A percentile compares a stretch with the other conserved stretches of the same genome.
phyloP scores from a whole-genome alignment of 2,888 invertebrate species.

The Idaea aversata region DNA sequence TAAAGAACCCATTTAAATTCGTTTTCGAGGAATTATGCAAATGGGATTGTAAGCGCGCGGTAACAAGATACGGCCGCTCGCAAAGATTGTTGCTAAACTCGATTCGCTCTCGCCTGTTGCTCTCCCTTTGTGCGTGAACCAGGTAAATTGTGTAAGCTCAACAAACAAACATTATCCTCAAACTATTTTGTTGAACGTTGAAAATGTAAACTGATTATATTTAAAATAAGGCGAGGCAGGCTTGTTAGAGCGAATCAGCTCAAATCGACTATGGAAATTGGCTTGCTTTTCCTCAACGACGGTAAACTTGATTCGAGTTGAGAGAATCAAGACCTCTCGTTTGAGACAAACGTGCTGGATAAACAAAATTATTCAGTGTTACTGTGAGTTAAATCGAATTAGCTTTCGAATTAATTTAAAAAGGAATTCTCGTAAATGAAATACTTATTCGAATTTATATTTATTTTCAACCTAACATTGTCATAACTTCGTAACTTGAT shows the following conservation, averaged over 20 bases:
- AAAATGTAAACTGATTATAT: neutral
- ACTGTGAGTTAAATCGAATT: too few relatives aligned
- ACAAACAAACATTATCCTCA: constrained; percentile 19
- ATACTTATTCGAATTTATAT: constrained; percentile 62
- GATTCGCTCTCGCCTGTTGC: constrained; percentile 58
- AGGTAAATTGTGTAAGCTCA: constrained; percentile 24
- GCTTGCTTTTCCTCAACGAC: neutral
- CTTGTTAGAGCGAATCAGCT: neutral
- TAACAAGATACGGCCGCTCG: constrained; percentile 58
- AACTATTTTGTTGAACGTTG: constrained; percentile 14
- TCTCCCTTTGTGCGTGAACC: constrained; percentile 41
- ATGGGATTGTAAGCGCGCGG: constrained; percentile 64
- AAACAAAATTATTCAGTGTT: too few relatives aligned
- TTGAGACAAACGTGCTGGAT: too few relatives aligned
- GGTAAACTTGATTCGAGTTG: neutral
- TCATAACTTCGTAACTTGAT: constrained; percentile 75
- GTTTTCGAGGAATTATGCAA: constrained; percentile 70
- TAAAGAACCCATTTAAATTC: constrained; percentile 67
- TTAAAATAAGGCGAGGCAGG: neutral
- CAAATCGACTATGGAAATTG: neutral
- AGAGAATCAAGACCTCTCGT: too few relatives aligned
- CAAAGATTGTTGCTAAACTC: constrained; percentile 69
- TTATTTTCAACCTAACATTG: constrained; percentile 80
- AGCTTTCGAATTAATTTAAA: neutral
- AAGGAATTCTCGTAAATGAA: constrained; percentile 41